Evolutionary conservation across 2,113 vertebrate genomes (phyloP), one percentile per base, ranked within the genome.

Genomic region (Etheostoma cragini): DNA sequence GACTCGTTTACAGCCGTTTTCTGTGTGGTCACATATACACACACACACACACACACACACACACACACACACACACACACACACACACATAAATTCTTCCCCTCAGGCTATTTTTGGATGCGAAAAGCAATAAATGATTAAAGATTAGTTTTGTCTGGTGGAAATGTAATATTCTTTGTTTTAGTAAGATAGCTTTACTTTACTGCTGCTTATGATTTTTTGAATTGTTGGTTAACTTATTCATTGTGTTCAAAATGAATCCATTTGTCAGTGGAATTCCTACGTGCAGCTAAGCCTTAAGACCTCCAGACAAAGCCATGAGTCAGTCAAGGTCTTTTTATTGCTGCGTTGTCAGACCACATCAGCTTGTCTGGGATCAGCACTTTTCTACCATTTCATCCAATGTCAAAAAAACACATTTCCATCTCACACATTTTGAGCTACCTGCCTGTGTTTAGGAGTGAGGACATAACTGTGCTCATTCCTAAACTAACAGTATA

Each of bases 331-430:
- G 60, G 58, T 35, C 58, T 72, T 78, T 88, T 84, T 89, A 86
- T 82, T 80, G 82, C 83, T 72, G 49, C 26, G 62, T 81, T 92
- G 86, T 89, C 81, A 76, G 66, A 80, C 53, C 62, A 17, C 49
- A 19, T 66, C 5, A 14, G 61, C 58, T 67, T 26, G 53, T 58
- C 73, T 49, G 47, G 73, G 86, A 87, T 93, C 86, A 92, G 89
- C 88, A 88, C 24, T 90, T 89, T 89, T 80, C 70, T 74, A 15
- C 81, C 52, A 61, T 84, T 92, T 84, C 73, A 79, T 80, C 77
- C 50, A 49, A 54, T 70, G 83, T 70, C 11, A 52, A 68, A 68
- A 67, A 67, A 68, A 26, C 56, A 58, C 24, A 67, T 71, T 82
- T 80, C 61, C 46, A 76, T 71, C 47, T 19, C 76, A 8, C 70